phyloP scores from a whole-genome alignment of 2,888 invertebrate genomes.

The Aspidapion aeneum region DNA sequence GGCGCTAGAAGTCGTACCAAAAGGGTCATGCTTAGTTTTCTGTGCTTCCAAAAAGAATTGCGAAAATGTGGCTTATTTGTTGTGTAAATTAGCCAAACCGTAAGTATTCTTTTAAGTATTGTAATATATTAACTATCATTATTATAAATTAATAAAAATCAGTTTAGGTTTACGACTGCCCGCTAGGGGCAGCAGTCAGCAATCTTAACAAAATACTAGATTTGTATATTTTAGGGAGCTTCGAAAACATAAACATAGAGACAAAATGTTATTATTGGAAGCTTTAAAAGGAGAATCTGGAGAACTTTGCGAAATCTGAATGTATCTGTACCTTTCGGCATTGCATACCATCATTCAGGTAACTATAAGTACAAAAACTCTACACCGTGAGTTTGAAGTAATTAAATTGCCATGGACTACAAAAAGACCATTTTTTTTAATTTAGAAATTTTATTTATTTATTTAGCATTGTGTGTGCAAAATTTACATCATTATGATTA shows the following conservation, averaged over 20 bases:
- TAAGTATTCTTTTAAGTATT: conserved; percentile 28
- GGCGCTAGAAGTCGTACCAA: conserved; percentile 76
- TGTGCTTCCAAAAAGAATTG: conserved; percentile 92
- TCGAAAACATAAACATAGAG: conserved; percentile 53
- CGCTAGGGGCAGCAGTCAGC: too few species aligned
- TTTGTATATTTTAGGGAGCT: conserved; percentile 49
- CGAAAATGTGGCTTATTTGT: conserved; percentile 80
- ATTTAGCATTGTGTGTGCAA: too few species aligned
- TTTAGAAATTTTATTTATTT: too few species aligned
- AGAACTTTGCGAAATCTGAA: conserved; percentile 59
- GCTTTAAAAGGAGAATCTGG: conserved; percentile 63
- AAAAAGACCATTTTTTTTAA: too few species aligned
- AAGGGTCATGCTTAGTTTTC: conserved; percentile 82
- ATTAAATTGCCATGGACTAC: neutral
- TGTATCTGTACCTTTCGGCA: conserved; percentile 70
- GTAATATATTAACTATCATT: too few species aligned
- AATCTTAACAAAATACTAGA: too few species aligned
- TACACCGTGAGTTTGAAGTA: too few species aligned
- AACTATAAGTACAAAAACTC: too few species aligned
- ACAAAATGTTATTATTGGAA: conserved; percentile 58
- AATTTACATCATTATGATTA: too few species aligned
- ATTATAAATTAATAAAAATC: too few species aligned
- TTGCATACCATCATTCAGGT: conserved; percentile 92
- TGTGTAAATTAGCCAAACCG: conserved; percentile 60
- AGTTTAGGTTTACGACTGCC: too few species aligned